Evolutionary conservation across 1,140 invertebrate genomes (phyloP), one percentile per base, ranked within the genome.

Genomic region (Apis cerana): DNA sequence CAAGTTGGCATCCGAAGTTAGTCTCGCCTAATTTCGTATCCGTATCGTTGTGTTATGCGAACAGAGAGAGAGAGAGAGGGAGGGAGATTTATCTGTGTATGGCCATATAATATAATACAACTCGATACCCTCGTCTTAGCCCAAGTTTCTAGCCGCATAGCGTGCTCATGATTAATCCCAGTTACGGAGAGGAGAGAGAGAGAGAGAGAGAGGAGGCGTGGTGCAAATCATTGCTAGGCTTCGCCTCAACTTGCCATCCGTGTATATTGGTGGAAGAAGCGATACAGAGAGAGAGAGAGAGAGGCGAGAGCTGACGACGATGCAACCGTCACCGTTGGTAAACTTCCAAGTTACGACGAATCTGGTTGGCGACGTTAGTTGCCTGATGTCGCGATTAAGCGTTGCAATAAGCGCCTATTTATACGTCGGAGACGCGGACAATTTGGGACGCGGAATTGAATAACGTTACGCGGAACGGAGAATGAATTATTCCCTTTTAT

Each of bases 181-280:
- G 86, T 87, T 87, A 87, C 83, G 70, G n/a, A 33, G 58, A n/a
- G 15, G 9, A 17, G 33, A 15, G 0, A 15, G 19, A 17, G 7
- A 17, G 17, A 17, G 15, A 27, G 7, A 23, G 27, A 9, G 11
- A 9, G 13, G 72, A 79, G 65, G 74, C 77, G 77, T 79, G 77
- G 86, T 87, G 85, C 27, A 87, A 87, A 89, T 89, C 82, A 86
- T 88, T 84, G 61, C 78, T 74, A 75, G 71, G 74, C 67, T 78
- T 67, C 82, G 85, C 48, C 52, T 52, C 65, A 86, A 85, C 84
- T 89, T 81, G 33, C 77, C 23, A 43, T 21, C 12, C 23, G 64
- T 43, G 33, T 88, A 27, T 75, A 87, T 89, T 89, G 84, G 89
- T 78, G 84, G 86, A 89, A 89, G 88, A 80, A 77, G 75, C 84